These are phyloP conservation scores for Pelochelys cantorii DNA, from an alignment of 2,797 vertebrate species.

Conservation along the genomic window DNA sequence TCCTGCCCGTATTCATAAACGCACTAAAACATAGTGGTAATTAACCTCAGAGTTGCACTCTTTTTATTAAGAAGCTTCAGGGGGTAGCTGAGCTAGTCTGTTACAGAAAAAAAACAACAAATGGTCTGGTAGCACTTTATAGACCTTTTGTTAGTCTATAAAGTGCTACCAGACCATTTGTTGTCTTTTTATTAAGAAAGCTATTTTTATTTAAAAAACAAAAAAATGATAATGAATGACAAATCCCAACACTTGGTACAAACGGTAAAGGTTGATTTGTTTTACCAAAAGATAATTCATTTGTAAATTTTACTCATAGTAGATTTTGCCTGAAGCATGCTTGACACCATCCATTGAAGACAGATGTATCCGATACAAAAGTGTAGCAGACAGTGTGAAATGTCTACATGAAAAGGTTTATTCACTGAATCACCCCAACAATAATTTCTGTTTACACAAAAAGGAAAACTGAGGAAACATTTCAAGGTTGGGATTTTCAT, in stretches of 20 bases:
- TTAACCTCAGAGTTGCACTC: neutral
- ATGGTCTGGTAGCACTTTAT: too few species aligned
- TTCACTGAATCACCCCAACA: conserved; percentile 68
- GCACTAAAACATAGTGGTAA: neutral
- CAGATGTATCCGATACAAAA: conserved; percentile 41
- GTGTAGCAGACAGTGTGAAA: conserved; percentile 72
- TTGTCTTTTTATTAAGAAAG: neutral
- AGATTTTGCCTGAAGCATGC: conserved; percentile 31
- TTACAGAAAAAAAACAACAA: too few species aligned
- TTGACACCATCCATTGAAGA: conserved; percentile 41
- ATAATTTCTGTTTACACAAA: conserved; percentile 66
- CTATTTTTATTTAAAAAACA: neutral
- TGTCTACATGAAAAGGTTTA: conserved; percentile 73
- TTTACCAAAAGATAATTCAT: conserved; percentile 35
- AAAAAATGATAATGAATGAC: conserved; percentile 12
- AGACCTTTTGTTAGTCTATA: too few species aligned
- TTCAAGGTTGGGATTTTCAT: conserved; percentile 42
- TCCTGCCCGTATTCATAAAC: conserved; percentile 6
- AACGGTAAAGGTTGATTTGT: neutral
- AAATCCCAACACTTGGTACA: conserved; percentile 29
- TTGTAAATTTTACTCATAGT: conserved; percentile 48
- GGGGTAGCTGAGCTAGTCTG: too few species aligned
- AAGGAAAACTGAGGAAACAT: conserved; percentile 57
- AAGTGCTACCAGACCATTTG: too few species aligned
- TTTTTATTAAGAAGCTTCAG: neutral